These are phyloP conservation scores for Zosterops pallidus DNA, from an alignment of 2,113 vertebrate genomes.

Conservation along the genomic window DNA sequence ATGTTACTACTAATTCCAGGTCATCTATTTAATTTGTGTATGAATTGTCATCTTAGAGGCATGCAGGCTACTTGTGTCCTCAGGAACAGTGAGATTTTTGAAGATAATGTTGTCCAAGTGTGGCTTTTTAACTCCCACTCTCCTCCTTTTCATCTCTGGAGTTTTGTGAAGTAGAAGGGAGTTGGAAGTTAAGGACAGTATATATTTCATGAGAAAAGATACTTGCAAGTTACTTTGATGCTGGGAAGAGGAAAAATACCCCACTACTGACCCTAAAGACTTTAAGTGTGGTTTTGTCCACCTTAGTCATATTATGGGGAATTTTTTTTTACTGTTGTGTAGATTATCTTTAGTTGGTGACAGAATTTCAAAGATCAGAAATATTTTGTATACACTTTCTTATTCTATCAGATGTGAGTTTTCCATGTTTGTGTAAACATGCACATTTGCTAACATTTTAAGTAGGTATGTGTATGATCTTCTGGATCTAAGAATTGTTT, in stretches of 20 bases:
- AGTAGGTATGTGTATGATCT: neutral
- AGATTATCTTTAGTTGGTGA: neutral
- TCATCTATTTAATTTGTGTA: neutral
- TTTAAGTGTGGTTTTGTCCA: neutral
- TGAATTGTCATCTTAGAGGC: neutral
- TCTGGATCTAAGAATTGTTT: neutral
- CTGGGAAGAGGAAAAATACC: fast-evolving
- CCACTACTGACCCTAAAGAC: neutral
- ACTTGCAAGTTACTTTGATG: neutral
- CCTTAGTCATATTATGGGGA: fast-evolving
- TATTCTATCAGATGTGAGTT: neutral
- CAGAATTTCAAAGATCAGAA: neutral
- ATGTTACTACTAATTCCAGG: neutral
- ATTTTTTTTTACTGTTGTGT: neutral
- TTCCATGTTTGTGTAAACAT: neutral
- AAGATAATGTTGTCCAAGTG: fast-evolving
- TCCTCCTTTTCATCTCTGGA: neutral
- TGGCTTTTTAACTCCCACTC: neutral
- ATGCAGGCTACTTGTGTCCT: neutral
- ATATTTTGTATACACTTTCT: neutral
- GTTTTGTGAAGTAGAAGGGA: neutral
- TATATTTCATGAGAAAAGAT: neutral
- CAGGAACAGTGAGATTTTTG: neutral
- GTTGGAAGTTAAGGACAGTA: neutral
- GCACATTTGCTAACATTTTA: neutral